A percentile compares a stretch with the other conserved stretches of the same genome.
phyloP scores from a whole-genome alignment of 2,888 invertebrate species.

The Heliconius erato region DNA sequence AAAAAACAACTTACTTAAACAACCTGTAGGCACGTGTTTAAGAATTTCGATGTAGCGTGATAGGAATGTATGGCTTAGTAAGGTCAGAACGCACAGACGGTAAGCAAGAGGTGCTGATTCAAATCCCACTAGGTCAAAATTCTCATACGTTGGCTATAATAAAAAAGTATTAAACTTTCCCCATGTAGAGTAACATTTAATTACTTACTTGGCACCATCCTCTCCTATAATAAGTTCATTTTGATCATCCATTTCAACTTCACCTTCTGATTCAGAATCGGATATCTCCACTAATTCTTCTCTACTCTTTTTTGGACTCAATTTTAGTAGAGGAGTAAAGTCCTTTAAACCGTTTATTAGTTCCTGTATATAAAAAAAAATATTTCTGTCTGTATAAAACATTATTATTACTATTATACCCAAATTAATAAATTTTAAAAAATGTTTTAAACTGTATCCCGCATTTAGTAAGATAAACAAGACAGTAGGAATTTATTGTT shows the following conservation, averaged over 20 bases:
- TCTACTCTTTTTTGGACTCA: constrained; percentile 60
- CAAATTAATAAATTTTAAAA: no score
- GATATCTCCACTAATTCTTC: constrained; percentile 78
- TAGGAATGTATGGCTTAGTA: no score
- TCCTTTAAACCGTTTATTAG: constrained; percentile 68
- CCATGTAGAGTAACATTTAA: not conserved
- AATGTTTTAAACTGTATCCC: no score
- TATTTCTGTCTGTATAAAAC: no score
- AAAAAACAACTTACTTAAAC: no score
- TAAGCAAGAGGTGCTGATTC: not conserved
- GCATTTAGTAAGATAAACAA: no score
- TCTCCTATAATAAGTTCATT: constrained; percentile 61
- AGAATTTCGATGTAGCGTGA: no score
- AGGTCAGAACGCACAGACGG: no score
- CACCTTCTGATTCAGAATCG: constrained; percentile 80
- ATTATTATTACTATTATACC: no score
- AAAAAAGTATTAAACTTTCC: not conserved
- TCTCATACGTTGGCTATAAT: not conserved
- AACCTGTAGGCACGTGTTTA: no score
- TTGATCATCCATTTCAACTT: constrained; percentile 51
- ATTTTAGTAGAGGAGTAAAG: constrained; percentile 63
- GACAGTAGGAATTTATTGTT: no score
- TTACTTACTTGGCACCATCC: constrained; percentile 64
- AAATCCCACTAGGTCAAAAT: not conserved
- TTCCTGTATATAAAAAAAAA: constrained; percentile 58